phyloP scores from a whole-genome alignment of 2,888 invertebrate genomes.

The Sarcophaga carnaria region DNA sequence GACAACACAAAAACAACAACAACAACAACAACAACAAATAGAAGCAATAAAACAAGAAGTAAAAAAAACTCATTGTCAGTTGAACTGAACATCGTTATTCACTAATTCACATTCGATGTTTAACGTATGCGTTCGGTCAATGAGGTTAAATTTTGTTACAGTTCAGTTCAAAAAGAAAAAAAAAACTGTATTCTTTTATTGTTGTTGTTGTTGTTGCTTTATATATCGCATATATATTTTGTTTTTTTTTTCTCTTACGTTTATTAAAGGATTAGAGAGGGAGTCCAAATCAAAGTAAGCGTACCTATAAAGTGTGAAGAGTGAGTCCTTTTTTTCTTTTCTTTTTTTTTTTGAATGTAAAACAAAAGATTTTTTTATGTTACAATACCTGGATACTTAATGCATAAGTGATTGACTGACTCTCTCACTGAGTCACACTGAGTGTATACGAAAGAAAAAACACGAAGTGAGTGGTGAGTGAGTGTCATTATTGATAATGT shows the following conservation, averaged over 20 bases:
- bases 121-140: constrained; percentile 82
- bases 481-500: background rate
- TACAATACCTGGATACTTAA: background rate
- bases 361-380: background rate
- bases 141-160: constrained; percentile 80
- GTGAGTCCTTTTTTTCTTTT: background rate
- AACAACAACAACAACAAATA: background rate
- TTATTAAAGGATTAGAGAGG: background rate
- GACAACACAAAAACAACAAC: background rate
- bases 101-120: constrained; percentile 82
- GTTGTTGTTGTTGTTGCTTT: constrained; percentile 32
- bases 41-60: background rate
- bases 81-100: constrained; percentile 71
- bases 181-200: constrained; percentile 19
- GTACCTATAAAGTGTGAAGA: background rate
- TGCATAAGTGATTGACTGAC: background rate
- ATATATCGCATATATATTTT: background rate
- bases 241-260: background rate
- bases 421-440: too few relatives aligned
- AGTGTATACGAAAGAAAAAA: background rate
- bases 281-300: background rate
- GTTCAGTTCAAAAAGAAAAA: constrained; percentile 59
- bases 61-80: constrained; percentile 54
- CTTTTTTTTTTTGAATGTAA: background rate
- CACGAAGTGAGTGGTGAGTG: background rate